Conservation (phyloP, 2,888 invertebrate genomes). For the Caenorhabditis becei region DNA sequence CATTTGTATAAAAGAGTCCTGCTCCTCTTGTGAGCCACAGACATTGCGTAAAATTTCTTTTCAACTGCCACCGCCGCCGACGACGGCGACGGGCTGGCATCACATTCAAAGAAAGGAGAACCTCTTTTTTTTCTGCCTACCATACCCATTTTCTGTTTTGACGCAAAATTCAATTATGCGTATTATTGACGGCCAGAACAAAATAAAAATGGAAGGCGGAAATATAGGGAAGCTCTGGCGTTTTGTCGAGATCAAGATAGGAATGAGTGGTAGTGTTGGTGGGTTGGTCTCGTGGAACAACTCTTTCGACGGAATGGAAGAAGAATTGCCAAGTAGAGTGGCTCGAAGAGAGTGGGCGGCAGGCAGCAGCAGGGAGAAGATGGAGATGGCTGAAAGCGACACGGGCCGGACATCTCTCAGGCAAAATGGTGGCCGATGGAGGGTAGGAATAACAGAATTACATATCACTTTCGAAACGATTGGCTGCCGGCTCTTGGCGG, state of each 20-base stretch:
- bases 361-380: conserved; percentile 11
- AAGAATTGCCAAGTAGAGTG: conserved; percentile 24
- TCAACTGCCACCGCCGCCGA: conserved; percentile 22
- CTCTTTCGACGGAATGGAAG: conserved; percentile 7
- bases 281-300: conserved; percentile 3
- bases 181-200: conserved; percentile 48
- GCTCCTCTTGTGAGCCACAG: conserved; percentile 13
- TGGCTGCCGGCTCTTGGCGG: conserved; percentile 15
- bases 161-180: conserved; percentile 60
- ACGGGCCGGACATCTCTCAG: conserved; percentile 25
- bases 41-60: conserved; percentile 15
- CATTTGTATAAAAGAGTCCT: conserved; percentile 52
- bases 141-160: conserved; percentile 59
- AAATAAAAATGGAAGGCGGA: conserved; percentile 19
- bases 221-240: conserved; percentile 28
- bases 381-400: conserved; percentile 39
- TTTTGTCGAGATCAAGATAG: conserved; percentile 14
- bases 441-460: conserved; percentile 57
- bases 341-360: neutral
- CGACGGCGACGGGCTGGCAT: conserved; percentile 13
- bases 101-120: conserved; percentile 40
- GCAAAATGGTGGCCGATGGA: conserved; percentile 28
- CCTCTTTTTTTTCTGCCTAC: conserved; percentile 34
- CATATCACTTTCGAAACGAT: conserved; percentile 59
- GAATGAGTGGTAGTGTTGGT: conserved; percentile 13